Conservation (phyloP, 1,140 invertebrate genomes). For the Cecropterus lyciades region DNA sequence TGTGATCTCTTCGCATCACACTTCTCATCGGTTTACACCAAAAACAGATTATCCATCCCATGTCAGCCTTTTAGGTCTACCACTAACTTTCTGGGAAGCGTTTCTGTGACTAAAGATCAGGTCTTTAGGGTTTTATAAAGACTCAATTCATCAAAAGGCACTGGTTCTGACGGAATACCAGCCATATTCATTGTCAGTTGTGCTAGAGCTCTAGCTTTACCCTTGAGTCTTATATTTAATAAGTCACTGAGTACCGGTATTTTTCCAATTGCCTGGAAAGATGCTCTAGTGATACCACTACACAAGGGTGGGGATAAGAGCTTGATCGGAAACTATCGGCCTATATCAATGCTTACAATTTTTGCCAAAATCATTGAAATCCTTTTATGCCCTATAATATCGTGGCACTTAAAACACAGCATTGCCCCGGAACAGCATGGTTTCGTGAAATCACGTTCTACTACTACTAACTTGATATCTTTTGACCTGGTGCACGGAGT, state of each 20-base stretch:
- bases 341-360: constrained; percentile 24
- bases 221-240: constrained; percentile 19
- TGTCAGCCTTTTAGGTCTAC: too few species aligned
- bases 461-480: constrained; percentile 23
- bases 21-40: constrained; percentile 17
- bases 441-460: constrained; percentile 23
- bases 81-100: neutral
- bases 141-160: constrained; percentile 23
- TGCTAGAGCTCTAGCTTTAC: constrained; percentile 16
- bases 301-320: constrained; percentile 11
- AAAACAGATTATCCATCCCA: neutral
- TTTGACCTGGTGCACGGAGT: too few species aligned
- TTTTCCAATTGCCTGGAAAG: constrained; percentile 22
- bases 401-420: constrained; percentile 25
- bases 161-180: constrained; percentile 30
- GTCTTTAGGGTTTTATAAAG: constrained; percentile 25
- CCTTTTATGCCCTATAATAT: constrained; percentile 12
- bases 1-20: constrained; percentile 26
- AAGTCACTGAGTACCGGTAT: constrained; percentile 12
- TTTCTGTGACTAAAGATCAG: neutral
- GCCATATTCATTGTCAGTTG: constrained; percentile 18
- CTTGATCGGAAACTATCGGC: constrained; percentile 23
- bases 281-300: constrained; percentile 15
- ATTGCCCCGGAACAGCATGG: constrained; percentile 27
- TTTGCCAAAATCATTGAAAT: constrained; percentile 34